Evolutionary conservation across 2,113 vertebrate genomes (phyloP).

Genomic region (Donacobius atricapilla): DNA sequence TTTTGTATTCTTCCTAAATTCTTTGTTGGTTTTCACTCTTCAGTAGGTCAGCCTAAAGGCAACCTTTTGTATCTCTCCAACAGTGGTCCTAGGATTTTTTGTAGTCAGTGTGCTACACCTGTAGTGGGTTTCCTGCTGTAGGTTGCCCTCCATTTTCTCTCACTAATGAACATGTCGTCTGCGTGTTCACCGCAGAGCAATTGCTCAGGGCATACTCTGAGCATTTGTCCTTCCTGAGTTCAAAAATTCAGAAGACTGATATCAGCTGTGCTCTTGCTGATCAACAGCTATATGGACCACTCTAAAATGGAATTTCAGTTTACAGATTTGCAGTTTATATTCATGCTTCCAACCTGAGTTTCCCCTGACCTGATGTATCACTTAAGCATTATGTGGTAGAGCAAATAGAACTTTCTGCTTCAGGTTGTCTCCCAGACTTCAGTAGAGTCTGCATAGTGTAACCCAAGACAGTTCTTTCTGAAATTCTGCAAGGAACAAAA

Average conservation of each 20-base stretch:
- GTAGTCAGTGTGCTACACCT: background rate
- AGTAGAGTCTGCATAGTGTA: background rate
- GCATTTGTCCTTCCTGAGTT: background rate
- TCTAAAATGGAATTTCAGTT: background rate
- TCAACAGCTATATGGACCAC: background rate
- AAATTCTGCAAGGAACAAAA: background rate
- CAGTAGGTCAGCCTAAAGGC: background rate
- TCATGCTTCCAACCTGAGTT: background rate
- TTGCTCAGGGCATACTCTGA: background rate
- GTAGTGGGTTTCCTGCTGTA: background rate
- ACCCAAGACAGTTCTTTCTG: background rate
- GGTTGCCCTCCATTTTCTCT: background rate
- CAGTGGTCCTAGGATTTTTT: accelerated
- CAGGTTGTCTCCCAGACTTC: background rate
- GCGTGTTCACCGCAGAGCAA: background rate
- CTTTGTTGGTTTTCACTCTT: background rate
- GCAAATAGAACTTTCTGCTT: background rate
- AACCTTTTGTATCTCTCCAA: background rate
- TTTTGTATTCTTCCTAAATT: background rate
- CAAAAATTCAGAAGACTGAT: background rate
- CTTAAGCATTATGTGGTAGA: accelerated
- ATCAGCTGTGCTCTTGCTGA: background rate
- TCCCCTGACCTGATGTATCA: background rate
- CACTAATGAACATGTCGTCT: background rate
- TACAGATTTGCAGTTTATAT: background rate